These are phyloP conservation scores for Trachelus troglodyta DNA, from an alignment of 2,888 invertebrate species.

Conservation along the genomic window DNA sequence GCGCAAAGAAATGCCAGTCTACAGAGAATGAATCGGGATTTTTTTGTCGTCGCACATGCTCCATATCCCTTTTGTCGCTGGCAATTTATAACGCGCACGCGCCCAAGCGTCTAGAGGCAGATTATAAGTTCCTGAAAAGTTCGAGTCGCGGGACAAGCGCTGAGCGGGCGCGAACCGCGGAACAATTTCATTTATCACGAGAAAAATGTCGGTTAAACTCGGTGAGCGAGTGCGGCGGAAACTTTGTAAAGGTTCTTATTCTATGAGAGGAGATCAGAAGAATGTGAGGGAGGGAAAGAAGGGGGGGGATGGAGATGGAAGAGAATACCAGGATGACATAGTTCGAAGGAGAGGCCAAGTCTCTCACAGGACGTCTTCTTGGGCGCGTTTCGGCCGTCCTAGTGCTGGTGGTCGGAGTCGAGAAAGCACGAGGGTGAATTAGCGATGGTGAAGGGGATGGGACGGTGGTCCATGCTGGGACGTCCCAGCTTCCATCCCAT, in stretches of 20 bases:
- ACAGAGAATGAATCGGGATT: background rate
- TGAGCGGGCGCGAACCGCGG: slow-evolving; percentile 27
- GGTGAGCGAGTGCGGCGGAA: slow-evolving; percentile 37
- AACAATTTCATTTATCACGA: slow-evolving; percentile 62
- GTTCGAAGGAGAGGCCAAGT: background rate
- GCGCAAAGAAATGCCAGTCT: background rate
- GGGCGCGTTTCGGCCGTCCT: background rate
- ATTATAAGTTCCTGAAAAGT: slow-evolving; percentile 24
- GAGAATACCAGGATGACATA: background rate
- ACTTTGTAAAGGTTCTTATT: slow-evolving; percentile 30
- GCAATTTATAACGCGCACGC: background rate
- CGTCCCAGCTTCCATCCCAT: background rate
- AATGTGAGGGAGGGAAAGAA: background rate
- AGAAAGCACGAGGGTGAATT: background rate
- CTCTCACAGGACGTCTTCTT: background rate
- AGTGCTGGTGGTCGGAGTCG: background rate
- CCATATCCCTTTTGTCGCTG: background rate
- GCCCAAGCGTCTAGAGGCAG: slow-evolving; percentile 2
- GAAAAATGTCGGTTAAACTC: slow-evolving; percentile 57
- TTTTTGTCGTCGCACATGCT: slow-evolving; percentile 3
- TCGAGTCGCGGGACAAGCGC: background rate
- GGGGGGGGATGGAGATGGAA: too few species aligned
- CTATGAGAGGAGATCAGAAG: slow-evolving; percentile 4
- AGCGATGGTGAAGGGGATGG: background rate
- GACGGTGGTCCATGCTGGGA: background rate